Evolutionary conservation across 2,113 vertebrate species (phyloP).

Genomic region (Planiliza haematocheilus): DNA sequence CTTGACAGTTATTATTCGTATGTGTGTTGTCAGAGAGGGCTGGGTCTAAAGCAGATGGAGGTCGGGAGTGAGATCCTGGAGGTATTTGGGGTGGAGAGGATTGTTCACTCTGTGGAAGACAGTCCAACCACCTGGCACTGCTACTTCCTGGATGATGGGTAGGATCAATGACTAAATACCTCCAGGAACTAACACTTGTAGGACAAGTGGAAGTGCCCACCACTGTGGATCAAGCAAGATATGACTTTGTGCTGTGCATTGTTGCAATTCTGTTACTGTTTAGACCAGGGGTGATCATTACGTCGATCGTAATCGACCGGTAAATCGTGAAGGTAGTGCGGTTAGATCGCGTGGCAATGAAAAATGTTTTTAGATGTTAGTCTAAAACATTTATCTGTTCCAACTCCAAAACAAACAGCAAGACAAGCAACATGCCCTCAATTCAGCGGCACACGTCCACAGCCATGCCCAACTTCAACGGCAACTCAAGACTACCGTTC

Average conservation of each 20-base stretch:
- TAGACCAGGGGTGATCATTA: too few relatives aligned
- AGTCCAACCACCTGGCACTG: conserved; percentile 83
- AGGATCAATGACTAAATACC: conserved; percentile 17
- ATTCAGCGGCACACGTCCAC: too few relatives aligned
- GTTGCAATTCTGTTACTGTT: not conserved
- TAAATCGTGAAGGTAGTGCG: too few relatives aligned
- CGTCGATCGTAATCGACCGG: too few relatives aligned
- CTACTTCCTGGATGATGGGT: conserved; percentile 91
- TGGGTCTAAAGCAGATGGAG: conserved; percentile 82
- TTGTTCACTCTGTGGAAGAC: conserved; percentile 57
- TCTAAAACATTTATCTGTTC: too few relatives aligned
- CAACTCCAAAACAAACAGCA: too few relatives aligned
- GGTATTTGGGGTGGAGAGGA: conserved; percentile 88
- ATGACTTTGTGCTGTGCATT: not conserved
- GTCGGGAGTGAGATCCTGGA: conserved; percentile 76
- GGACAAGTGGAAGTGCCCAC: too few relatives aligned
- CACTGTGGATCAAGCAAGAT: not conserved
- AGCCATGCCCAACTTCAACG: too few relatives aligned
- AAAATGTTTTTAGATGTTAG: too few relatives aligned
- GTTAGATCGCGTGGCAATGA: too few relatives aligned
- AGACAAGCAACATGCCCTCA: too few relatives aligned
- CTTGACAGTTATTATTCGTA: not conserved
- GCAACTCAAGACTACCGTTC: too few relatives aligned
- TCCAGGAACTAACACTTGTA: not conserved
- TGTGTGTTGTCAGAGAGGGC: conserved; percentile 70